Conservation (phyloP, 2,888 invertebrate genomes). For the Cacoxenus indagator region DNA sequence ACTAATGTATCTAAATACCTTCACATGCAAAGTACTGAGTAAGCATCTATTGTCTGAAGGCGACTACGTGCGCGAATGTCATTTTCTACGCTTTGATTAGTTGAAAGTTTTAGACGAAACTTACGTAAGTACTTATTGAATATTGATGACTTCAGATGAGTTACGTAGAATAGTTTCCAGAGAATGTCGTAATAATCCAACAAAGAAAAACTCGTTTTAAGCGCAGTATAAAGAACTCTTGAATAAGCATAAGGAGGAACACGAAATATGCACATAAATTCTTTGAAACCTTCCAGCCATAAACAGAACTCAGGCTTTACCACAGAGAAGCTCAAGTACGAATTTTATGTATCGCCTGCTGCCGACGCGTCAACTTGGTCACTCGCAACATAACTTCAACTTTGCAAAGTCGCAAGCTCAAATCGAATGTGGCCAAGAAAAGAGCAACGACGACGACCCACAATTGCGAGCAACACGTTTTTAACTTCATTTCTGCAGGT, state of each 20-base stretch:
- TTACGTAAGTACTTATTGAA: not conserved
- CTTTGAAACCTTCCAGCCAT: too few relatives aligned
- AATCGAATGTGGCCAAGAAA: not conserved
- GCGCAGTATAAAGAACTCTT: too few relatives aligned
- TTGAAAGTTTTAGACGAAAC: not conserved
- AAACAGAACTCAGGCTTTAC: too few relatives aligned
- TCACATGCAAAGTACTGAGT: not conserved
- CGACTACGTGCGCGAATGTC: constrained; percentile 5
- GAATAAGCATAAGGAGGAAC: too few relatives aligned
- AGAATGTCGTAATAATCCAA: not conserved
- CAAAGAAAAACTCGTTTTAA: not conserved
- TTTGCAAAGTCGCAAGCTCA: not conserved
- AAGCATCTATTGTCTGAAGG: not conserved
- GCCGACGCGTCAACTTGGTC: not conserved
- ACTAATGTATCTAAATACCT: constrained; percentile 17
- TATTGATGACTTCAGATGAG: not conserved
- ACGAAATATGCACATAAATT: too few relatives aligned
- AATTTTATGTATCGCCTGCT: too few relatives aligned
- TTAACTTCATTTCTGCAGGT: constrained; percentile 3
- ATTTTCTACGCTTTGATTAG: not conserved
- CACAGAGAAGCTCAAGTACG: too few relatives aligned
- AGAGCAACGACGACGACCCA: not conserved
- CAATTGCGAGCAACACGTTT: not conserved
- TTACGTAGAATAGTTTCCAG: not conserved
- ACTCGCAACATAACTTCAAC: not conserved